These are phyloP conservation scores for Apus apus DNA, from an alignment of 2,113 vertebrate genomes.

Conservation along the genomic window DNA sequence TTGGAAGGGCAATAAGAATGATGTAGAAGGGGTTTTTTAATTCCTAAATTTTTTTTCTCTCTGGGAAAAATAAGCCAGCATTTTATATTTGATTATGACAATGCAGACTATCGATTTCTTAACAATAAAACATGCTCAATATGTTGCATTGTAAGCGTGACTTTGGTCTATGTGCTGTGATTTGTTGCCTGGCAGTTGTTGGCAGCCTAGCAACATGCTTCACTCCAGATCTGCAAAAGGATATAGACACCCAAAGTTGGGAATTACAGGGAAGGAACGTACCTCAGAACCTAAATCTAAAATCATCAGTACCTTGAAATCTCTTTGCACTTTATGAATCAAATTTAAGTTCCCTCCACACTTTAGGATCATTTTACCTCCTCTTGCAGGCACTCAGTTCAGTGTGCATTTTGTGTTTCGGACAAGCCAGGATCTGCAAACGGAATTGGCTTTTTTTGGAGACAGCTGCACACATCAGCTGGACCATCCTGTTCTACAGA, in stretches of 20 bases:
- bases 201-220: constrained; percentile 59
- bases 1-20: not conserved
- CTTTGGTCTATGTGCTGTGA: constrained; percentile 7
- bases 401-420: fast-evolving
- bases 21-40: not conserved
- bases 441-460: not conserved
- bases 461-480: not conserved
- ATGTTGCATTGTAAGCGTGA: constrained; percentile 3
- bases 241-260: not conserved
- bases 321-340: not conserved
- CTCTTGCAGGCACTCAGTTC: too few species aligned
- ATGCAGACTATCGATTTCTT: constrained; percentile 34
- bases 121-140: constrained; percentile 21
- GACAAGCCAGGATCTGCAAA: not conserved
- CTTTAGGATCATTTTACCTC: not conserved
- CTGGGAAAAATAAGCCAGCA: not conserved
- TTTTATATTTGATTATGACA: constrained; percentile 47
- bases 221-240: not conserved
- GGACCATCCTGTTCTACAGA: not conserved
- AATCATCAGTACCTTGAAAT: not conserved
- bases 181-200: constrained; percentile 63
- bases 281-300: not conserved
- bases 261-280: not conserved
- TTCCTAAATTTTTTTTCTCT: not conserved
- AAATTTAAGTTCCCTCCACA: not conserved